Base-by-base conservation (phyloP, 1,140 invertebrate species). In the Hyposmocoma kahamanoa region DNA sequence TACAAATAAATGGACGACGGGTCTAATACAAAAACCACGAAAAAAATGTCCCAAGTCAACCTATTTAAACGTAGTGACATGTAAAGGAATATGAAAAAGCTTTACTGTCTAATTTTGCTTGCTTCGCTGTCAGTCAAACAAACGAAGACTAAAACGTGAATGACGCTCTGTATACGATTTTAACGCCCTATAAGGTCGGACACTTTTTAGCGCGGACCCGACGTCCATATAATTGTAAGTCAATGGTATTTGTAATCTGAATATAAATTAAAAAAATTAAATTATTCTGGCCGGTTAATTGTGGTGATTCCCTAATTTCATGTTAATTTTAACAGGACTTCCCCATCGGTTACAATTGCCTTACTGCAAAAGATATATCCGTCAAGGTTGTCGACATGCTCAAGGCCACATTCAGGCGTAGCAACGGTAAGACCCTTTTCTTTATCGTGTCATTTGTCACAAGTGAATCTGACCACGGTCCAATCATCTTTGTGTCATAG, bases 271-370 rank as follows among this genome's bases (percentile, higher is more conserved):
- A n/a, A n/a, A n/a, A n/a, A n/a, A n/a, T n/a, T n/a, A n/a, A n/a
- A n/a, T n/a, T n/a, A n/a, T n/a, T n/a, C n/a, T n/a, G n/a, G n/a
- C n/a, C n/a, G n/a, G n/a, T n/a, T n/a, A n/a, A n/a, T n/a, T n/a
- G n/a, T n/a, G 30, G 15, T 34, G 30, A 34, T 34, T 4, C 6
- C 15, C 15, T 36, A 17, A 1, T 36, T 17, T 17, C 2, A 17
- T 36, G 24, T 6, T 6, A 5, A 26, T 26, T 26, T 11, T 56
- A 34, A 3, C 46, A 76, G 75, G 63, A 75, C 2, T 69, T 79
- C 67, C 32, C 50, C 0, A 66, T 79, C 10, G 75, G 72, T 0
- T 79, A 76, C 28, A 79, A 75, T 59, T 79, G 75, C 36, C 17
- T 79, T 0, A 73, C 72, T 21, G 34, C 53, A 10, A 59, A 50